Base-by-base conservation (phyloP, 1,140 invertebrate genomes). In the Drosophila repleta region DNA sequence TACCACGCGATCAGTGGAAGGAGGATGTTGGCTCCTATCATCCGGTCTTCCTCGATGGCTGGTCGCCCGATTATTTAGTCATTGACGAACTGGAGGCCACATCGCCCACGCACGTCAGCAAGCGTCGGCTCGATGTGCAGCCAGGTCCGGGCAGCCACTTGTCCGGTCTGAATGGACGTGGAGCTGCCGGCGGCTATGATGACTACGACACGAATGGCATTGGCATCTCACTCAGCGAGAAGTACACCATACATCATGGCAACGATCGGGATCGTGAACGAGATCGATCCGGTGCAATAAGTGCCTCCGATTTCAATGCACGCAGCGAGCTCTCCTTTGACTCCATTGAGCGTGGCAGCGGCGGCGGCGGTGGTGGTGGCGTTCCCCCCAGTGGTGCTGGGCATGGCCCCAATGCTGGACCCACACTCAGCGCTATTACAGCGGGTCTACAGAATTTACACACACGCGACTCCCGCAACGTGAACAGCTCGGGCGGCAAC, bases 41-140 rank as follows among this genome's bases (percentile, higher is more conserved):
- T 90, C 98, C 98, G 4, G 95, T 98, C 13, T 99, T 99, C 91
- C 96, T 97, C 93, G 97, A 99, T 92, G 98, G 98, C 2, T 99
- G 97, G 97, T 96, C 96, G 0, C 97, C 97, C 1, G 96, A 97
- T 77, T 97, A 96, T 91, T 95, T 96, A 41, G 95, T 97, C 11
- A 94, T 95, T 11, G 96, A 97, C 79, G 90, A 92, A 57, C 68
- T 91, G 29, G 89, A 91, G 37, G 55, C 73, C 13, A 72, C 79
- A 35, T 74, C 72, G 17, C 76, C 90, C 21, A 74, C 76, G 6
- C 79, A 87, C 13, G 73, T 79, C 10, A 76, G 46, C 62, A 91
- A 91, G 56, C 80, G 80, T 4, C 55, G 75, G 0, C 69, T 91
- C 0, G 90, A 90, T 13, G 85, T 89, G 3, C 84, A 89, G 21